Evolutionary conservation across 2,888 invertebrate genomes (phyloP), one percentile per base, ranked within the genome.

Genomic region (Diarsia rubi): DNA sequence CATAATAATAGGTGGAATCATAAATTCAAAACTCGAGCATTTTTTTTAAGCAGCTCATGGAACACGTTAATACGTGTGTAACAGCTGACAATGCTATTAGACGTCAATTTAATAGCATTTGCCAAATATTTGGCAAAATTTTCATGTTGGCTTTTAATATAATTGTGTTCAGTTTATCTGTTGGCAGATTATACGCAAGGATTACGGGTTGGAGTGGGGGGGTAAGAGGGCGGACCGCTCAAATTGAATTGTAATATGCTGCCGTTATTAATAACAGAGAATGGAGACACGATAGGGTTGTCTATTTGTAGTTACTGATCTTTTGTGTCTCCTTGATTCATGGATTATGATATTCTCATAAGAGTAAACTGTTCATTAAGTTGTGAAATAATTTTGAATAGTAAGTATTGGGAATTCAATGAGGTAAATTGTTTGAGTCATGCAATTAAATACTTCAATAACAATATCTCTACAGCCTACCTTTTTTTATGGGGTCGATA

Each of bases 181-280:
- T 88, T 85, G 88, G 83, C 83, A 88, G 92, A 91, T 92, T 92
- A 91, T 85, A 86, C 86, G 86, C 86, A 86, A 88, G 95, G 96
- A 95, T 95, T 96, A 95, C 92, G 90, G 66, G 70, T 69, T 37
- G 75, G 49, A 72, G 76, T 75, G 78, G 67, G 69, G 85, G 68
- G 68, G 66, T 37, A 67, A 89, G 89, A 88, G 90, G 92, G 84
- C 90, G 92, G 90, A 89, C 90, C 91, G 94, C 90, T 93, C 93
- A 95, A 95, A 96, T 96, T 95, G 96, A 95, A 95, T 96, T 96
- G 96, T 96, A 95, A 96, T 96, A 94, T 93, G 92, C 93, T 93
- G 88, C 92, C 93, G 94, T 93, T 95, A 95, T 96, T 96, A 96
- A 95, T 95, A 95, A 94, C 94, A 91, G 87, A 86, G 88, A 86